A percentile compares a stretch with the other conserved stretches of the same genome.
Conservation (phyloP, 2,113 vertebrate genomes). For the Saccopteryx bilineata region DNA sequence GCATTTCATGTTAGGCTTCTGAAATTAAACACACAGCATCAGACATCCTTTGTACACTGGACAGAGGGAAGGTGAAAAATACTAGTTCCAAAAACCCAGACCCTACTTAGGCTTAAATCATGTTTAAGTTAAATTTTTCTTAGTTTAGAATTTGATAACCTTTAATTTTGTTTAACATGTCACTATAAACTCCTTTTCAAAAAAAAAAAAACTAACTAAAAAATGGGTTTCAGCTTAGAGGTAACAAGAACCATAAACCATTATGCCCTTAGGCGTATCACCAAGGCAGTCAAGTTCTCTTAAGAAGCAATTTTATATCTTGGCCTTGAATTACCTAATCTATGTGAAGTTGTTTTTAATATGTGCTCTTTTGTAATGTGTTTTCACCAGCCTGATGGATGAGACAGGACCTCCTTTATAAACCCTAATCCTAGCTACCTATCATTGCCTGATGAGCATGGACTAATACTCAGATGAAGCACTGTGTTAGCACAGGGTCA, state of each 20-base stretch:
- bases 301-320: not conserved
- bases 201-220: not conserved
- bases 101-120: not conserved
- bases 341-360: not conserved
- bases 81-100: not conserved
- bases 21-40: not conserved
- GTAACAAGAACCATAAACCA: not conserved
- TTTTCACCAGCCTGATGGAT: not conserved
- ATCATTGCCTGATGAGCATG: not conserved
- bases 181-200: not conserved
- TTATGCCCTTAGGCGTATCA: not conserved
- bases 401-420: not conserved
- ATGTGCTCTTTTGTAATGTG: not conserved
- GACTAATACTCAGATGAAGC: accelerated
- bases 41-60: accelerated
- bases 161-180: constrained; percentile 15
- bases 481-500: not conserved
- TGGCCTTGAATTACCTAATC: not conserved
- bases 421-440: not conserved
- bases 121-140: not conserved
- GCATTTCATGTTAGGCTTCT: not conserved
- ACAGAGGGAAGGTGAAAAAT: not conserved
- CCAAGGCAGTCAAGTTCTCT: not conserved
- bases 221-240: not conserved
- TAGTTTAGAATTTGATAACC: not conserved